Evolutionary conservation across 2,113 vertebrate species (phyloP).

Genomic region (Caretta caretta): DNA sequence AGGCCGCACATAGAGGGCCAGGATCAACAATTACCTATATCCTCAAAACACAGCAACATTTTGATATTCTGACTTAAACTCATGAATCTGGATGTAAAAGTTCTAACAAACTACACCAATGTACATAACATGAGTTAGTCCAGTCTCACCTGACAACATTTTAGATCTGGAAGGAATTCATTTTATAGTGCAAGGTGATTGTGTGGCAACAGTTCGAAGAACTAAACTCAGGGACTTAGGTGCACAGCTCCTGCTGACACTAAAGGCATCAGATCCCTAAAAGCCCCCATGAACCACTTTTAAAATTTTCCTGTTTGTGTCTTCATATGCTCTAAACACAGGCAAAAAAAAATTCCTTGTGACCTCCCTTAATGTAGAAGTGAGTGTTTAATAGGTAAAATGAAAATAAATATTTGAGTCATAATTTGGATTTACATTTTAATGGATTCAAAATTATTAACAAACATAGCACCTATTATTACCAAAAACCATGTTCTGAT

Average conservation of each 20-base stretch:
- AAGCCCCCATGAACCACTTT: not conserved
- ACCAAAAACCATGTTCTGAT: not conserved
- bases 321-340: accelerated
- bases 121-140: not conserved
- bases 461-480: not conserved
- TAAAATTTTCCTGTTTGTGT: accelerated
- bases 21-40: not conserved
- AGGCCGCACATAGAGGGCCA: not conserved
- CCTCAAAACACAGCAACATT: not conserved
- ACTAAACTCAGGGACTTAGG: not conserved
- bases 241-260: not conserved
- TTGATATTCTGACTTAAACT: not conserved
- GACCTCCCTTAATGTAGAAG: not conserved
- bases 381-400: not conserved
- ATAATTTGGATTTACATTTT: not conserved
- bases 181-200: not conserved
- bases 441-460: accelerated
- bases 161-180: accelerated
- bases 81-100: not conserved
- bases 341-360: not conserved
- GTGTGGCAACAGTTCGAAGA: accelerated
- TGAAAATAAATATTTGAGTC: not conserved
- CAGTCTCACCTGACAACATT: accelerated
- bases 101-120: not conserved
- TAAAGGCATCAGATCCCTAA: not conserved